Percentiles rank a stretch among this genome's conserved stretches.
These are phyloP conservation scores for Phania funesta DNA, from an alignment of 2,888 invertebrate species.

Conservation along the genomic window DNA sequence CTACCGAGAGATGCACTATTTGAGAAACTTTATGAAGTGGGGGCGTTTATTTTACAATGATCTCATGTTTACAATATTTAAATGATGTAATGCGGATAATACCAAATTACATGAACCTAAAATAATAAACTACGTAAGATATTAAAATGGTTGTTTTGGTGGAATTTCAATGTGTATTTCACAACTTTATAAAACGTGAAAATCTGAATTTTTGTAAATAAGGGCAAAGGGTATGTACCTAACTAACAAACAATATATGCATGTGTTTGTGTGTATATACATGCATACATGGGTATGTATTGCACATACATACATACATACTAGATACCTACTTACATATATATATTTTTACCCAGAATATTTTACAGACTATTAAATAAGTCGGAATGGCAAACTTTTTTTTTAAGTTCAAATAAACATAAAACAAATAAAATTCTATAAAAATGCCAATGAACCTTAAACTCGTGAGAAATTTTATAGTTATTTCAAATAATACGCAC, in stretches of 20 bases:
- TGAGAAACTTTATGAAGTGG: constrained; percentile 16
- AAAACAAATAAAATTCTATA: constrained; percentile 20
- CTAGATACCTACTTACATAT: too few relatives aligned
- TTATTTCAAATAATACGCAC: background rate
- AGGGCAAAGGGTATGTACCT: too few relatives aligned
- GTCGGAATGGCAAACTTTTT: too few relatives aligned
- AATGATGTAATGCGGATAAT: constrained; percentile 55
- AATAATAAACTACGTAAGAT: constrained; percentile 10
- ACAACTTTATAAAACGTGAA: too few relatives aligned
- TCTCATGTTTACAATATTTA: constrained; percentile 59
- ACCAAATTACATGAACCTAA: constrained; percentile 15
- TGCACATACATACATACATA: too few relatives aligned
- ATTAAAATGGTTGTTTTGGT: constrained; percentile 13
- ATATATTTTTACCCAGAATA: too few relatives aligned
- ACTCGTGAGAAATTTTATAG: constrained; percentile 48
- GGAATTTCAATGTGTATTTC: too few relatives aligned
- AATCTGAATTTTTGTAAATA: too few relatives aligned
- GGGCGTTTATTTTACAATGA: constrained; percentile 55
- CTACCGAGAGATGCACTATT: constrained; percentile 34
- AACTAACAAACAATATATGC: too few relatives aligned
- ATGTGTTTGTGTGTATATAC: too few relatives aligned
- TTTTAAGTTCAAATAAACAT: background rate
- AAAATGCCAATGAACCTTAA: constrained; percentile 65
- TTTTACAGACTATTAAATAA: too few relatives aligned
- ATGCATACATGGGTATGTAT: too few relatives aligned